Evolutionary conservation across 2,113 vertebrate species (phyloP), one percentile per base, ranked within the genome.

Genomic region (Heliornis fulica): DNA sequence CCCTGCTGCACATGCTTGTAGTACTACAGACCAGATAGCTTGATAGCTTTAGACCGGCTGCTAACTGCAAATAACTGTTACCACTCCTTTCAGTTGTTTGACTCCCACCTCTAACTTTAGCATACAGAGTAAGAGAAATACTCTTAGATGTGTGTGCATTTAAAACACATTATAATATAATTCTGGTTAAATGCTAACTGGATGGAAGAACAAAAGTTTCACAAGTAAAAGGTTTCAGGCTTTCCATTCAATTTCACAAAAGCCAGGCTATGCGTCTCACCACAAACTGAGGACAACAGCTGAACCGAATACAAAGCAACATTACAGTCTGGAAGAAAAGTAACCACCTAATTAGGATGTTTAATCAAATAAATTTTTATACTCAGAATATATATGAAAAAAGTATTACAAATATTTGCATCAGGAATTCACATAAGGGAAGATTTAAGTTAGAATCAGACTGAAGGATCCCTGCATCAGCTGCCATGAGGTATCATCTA

Each of bases 21-120:
- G 38, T 3, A 28, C 32, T 34, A 53, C 38, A 41, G 50, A n/a
- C 0, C 5, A 41, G 13, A 25, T 1, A 5, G 43, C 6, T 54
- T 11, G 17, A 29, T 22, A 75, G 68, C 40, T 59, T 68, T 9
- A 65, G 22, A 50, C 17, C 26, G 16, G 4, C 61, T 25, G 61
- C 6, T 38, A 76, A 64, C 22, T 20, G 22, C 60, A 63, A 19
- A 3, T 28, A 84, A 43, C 1, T 1, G 8, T 7, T 77, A 83
- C 29, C 11, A 26, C 7, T 57, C 38, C 56, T 77, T n/a, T 22
- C 20, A 66, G 15, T 46, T 7, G 1, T 34, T 71, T 15, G 11
- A 77, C 15, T 89, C 16, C 50, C 45, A 48, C 59, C 14, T 20
- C 1, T 10, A 69, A 69, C 1, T 3, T 3, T 1, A 9, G 6